Conservation (phyloP, 2,797 vertebrate genomes). For the Zalophus californianus region DNA sequence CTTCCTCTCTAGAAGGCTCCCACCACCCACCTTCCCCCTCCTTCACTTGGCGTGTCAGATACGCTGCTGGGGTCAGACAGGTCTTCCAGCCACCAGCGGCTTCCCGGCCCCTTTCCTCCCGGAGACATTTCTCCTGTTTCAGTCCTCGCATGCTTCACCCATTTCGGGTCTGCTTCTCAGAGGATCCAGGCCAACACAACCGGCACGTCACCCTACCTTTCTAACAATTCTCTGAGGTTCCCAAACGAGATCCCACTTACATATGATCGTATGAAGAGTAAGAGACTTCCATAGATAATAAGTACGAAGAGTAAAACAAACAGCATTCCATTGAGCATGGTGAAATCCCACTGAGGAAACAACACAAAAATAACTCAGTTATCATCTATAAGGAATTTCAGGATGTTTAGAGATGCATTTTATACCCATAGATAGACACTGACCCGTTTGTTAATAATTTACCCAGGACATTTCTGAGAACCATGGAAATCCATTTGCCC, state of each 20-base stretch:
- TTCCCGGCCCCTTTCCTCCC: neutral
- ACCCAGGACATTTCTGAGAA: neutral
- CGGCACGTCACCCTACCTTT: neutral
- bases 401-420: neutral
- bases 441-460: neutral
- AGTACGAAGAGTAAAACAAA: slow-evolving; percentile 87
- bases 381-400: neutral
- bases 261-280: slow-evolving; percentile 85
- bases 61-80: neutral
- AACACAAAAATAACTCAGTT: neutral
- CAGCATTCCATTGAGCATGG: slow-evolving; percentile 83
- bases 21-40: neutral
- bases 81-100: rapidly evolving
- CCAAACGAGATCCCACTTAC: slow-evolving; percentile 67
- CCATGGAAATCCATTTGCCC: neutral
- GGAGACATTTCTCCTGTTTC: neutral
- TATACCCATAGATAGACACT: neutral
- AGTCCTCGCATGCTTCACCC: neutral
- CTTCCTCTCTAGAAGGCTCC: neutral
- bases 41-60: neutral
- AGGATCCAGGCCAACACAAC: neutral
- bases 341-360: slow-evolving; percentile 91
- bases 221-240: neutral
- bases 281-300: slow-evolving; percentile 88
- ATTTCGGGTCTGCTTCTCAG: neutral